Conservation (phyloP, 2,113 vertebrate genomes). For the Phoenicopterus ruber region DNA sequence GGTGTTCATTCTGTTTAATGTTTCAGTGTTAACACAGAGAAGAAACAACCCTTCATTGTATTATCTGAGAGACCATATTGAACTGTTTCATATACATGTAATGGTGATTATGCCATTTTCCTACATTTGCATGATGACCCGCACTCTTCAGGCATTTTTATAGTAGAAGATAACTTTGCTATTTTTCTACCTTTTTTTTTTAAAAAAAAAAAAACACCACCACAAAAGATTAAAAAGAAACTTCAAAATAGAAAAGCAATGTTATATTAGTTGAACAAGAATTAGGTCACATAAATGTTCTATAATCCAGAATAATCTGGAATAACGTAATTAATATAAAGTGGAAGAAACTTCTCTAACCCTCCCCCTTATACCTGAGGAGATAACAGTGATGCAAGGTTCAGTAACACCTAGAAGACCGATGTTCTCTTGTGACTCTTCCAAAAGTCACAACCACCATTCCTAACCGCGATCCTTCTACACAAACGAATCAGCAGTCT, state of each 20-base stretch:
- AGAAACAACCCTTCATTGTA: neutral
- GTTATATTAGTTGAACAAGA: neutral
- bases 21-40: neutral
- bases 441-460: neutral
- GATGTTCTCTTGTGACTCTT: neutral
- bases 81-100: neutral
- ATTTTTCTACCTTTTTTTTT: neutral
- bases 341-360: neutral
- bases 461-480: neutral
- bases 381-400: neutral
- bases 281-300: neutral
- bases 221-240: neutral
- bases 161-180: neutral
- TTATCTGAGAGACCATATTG: neutral
- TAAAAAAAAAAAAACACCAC: too few relatives aligned
- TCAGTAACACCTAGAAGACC: neutral
- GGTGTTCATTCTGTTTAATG: neutral
- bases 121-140: neutral
- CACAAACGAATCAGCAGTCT: neutral
- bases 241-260: neutral
- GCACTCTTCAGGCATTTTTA: neutral
- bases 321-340: neutral
- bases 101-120: neutral
- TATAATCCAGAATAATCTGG: neutral
- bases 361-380: neutral